Evolutionary conservation across 2,113 vertebrate species (phyloP).

Genomic region (Nibea albiflora): DNA sequence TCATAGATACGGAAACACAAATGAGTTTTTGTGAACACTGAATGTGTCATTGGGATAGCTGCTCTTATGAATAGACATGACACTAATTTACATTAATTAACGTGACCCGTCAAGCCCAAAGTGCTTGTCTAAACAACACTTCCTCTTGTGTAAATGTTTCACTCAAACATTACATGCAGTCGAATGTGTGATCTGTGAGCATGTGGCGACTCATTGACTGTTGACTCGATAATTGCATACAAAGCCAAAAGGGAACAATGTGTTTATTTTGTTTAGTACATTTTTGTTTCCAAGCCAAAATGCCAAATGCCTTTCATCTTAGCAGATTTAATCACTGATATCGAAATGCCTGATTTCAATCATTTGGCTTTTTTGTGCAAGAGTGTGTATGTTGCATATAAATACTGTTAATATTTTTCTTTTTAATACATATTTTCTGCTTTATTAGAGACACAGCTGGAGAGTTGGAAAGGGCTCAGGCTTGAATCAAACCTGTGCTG

Average conservation of each 20-base stretch:
- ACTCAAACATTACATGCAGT: neutral
- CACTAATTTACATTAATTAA: slow-evolving; percentile 26
- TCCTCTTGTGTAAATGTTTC: slow-evolving; percentile 26
- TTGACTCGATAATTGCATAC: neutral
- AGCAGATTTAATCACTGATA: neutral
- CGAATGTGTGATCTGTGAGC: neutral
- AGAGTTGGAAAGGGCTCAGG: too few species aligned
- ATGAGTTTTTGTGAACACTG: neutral
- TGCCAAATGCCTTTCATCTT: neutral
- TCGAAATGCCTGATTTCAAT: neutral
- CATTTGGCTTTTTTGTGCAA: too few species aligned
- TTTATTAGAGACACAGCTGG: too few species aligned
- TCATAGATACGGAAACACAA: neutral
- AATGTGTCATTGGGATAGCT: neutral
- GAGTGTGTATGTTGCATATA: too few species aligned
- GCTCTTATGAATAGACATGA: slow-evolving; percentile 34
- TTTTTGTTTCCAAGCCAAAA: neutral
- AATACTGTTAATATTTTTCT: too few species aligned
- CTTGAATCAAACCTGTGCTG: too few species aligned
- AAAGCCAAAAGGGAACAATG: neutral
- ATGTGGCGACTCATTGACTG: neutral
- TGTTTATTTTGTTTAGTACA: neutral
- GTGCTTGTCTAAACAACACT: slow-evolving; percentile 32
- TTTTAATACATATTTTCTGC: too few species aligned
- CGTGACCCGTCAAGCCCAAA: slow-evolving; percentile 10